These are phyloP conservation scores for Philaethria dido DNA, from an alignment of 2,888 invertebrate genomes.

Conservation along the genomic window DNA sequence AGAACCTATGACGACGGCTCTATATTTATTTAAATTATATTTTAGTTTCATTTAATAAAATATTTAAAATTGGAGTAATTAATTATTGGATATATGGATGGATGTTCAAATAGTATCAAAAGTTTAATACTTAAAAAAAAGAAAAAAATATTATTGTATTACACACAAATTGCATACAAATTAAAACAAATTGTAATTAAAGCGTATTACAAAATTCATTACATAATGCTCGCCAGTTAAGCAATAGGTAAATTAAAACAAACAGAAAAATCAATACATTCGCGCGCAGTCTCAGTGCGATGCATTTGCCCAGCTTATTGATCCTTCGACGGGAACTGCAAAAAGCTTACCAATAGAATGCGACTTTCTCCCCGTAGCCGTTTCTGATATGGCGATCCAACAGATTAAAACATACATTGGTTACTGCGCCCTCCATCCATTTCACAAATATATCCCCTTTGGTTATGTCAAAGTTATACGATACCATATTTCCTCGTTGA, in stretches of 20 bases:
- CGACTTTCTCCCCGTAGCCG: constrained; percentile 94
- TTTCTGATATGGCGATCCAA: constrained; percentile 95
- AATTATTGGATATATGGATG: too few species aligned
- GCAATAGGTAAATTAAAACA: constrained; percentile 38
- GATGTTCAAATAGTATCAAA: too few species aligned
- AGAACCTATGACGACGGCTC: too few species aligned
- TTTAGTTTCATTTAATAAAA: too few species aligned
- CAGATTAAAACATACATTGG: constrained; percentile 98
- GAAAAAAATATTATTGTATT: too few species aligned
- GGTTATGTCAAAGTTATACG: constrained; percentile 95
- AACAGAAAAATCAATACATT: constrained; percentile 70
- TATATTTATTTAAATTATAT: too few species aligned
- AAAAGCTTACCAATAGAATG: constrained; percentile 95
- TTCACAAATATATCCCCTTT: constrained; percentile 96
- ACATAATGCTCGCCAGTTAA: constrained; percentile 35
- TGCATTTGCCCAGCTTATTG: constrained; percentile 73
- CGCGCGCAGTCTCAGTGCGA: constrained; percentile 69
- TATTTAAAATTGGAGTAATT: too few species aligned
- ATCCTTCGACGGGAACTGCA: constrained; percentile 54
- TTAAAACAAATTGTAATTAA: constrained; percentile 13
- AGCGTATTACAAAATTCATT: constrained; percentile 27
- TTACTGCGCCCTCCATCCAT: constrained; percentile 97
- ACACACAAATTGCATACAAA: too few species aligned
- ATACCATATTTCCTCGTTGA: constrained; percentile 89
- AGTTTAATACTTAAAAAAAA: too few species aligned